A percentile compares a stretch with the other conserved stretches of the same genome.
phyloP scores from a whole-genome alignment of 2,797 vertebrate genomes.

The Telmatherina bonti region DNA sequence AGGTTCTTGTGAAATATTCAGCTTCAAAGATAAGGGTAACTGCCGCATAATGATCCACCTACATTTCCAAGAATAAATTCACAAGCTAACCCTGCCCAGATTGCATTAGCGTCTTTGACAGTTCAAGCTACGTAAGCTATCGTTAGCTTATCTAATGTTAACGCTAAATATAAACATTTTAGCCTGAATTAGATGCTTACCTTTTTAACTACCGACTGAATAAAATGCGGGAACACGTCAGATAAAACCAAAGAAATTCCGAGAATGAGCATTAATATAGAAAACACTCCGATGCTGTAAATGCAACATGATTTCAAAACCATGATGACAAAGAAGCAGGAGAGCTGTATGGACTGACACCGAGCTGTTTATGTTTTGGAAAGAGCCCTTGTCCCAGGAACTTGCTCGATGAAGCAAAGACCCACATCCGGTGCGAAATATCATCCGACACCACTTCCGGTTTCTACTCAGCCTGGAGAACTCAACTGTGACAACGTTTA shows the following conservation, averaged over 20 bases:
- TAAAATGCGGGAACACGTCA: slow-evolving; percentile 69
- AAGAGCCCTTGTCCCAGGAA: slow-evolving; percentile 17
- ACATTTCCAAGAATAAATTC: neutral
- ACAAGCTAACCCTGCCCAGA: neutral
- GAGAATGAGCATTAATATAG: slow-evolving; percentile 70
- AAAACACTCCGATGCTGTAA: slow-evolving; percentile 69
- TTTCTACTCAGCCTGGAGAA: slow-evolving; percentile 20
- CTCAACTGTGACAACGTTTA: neutral
- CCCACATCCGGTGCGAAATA: slow-evolving; percentile 21
- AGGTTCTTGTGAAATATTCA: neutral
- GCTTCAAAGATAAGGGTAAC: neutral
- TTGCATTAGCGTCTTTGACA: neutral
- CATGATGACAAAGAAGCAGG: slow-evolving; percentile 45
- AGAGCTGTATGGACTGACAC: neutral
- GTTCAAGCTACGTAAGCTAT: neutral
- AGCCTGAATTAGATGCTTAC: slow-evolving; percentile 60
- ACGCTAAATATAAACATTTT: neutral
- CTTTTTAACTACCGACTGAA: slow-evolving; percentile 73
- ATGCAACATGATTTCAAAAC: slow-evolving; percentile 74
- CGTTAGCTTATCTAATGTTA: neutral
- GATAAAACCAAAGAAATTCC: slow-evolving; percentile 77
- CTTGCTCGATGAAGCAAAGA: slow-evolving; percentile 14
- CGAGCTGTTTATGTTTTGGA: slow-evolving; percentile 65
- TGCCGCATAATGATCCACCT: neutral
- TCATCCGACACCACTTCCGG: slow-evolving; percentile 32